phyloP scores from a whole-genome alignment of 2,888 invertebrate species.

The Papilio elwesi region DNA sequence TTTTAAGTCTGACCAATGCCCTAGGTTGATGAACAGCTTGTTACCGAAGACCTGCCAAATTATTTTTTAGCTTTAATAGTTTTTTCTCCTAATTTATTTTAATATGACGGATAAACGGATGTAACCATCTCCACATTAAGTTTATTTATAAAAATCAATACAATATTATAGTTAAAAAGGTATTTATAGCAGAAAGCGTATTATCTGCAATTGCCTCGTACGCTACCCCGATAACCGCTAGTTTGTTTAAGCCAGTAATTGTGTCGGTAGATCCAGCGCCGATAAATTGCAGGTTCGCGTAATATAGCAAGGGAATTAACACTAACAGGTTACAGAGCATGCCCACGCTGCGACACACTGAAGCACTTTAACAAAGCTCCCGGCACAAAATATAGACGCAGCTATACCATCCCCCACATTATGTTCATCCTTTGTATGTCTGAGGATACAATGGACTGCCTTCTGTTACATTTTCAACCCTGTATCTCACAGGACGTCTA shows the following conservation, averaged over 20 bases:
- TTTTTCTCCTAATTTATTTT: no score
- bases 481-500: constrained; percentile 47
- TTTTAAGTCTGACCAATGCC: no score
- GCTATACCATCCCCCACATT: constrained; percentile 45
- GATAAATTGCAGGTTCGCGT: constrained; percentile 68
- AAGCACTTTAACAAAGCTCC: constrained; percentile 45
- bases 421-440: constrained; percentile 64
- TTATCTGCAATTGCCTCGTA: constrained; percentile 37
- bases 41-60: no score
- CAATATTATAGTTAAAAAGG: constrained; percentile 28
- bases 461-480: constrained; percentile 67
- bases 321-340: constrained; percentile 58
- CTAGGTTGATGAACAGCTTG: no score
- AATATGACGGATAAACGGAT: no score
- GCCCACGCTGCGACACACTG: constrained; percentile 50
- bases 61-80: no score
- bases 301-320: constrained; percentile 60
- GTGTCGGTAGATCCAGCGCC: constrained; percentile 60
- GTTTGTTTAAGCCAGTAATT: constrained; percentile 67
- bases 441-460: constrained; percentile 54
- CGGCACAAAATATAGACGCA: constrained; percentile 31
- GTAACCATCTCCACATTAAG: background rate
- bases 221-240: constrained; percentile 57
- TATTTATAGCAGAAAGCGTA: constrained; percentile 37
- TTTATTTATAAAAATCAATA: constrained; percentile 33